Evolutionary conservation across 2,888 invertebrate genomes (phyloP), one percentile per base, ranked within the genome.

Genomic region (Dryomyza anilis): DNA sequence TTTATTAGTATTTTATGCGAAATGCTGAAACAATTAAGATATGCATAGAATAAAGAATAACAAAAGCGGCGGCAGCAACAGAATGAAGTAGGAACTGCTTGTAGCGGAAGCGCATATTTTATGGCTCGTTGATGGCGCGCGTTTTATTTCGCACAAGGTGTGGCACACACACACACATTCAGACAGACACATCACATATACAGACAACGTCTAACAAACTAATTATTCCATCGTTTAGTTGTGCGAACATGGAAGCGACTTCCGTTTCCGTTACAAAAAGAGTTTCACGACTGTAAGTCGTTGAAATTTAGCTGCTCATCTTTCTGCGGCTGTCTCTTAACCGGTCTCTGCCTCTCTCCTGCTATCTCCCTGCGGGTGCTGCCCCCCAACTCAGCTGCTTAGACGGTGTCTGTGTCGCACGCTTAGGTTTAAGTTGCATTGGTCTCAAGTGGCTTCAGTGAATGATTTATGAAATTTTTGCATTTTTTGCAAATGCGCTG

Each of bases 321-420:
- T 52, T 8, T 27, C 19, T 16, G 29, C 30, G 16, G 5, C 29
- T 52, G 29, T 30, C 53, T 16, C 23, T 27, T n/a, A 1, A 8
- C 6, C 16, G 29, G 27, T 16, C n/a, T 53, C 46, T 8, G 21
- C 10, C 19, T 10, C 46, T 57, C 23, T 27, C 50, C 23, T 60
- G 43, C 27, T 45, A 50, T 55, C 45, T 43, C 39, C 45, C 36
- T 25, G 29, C 27, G 23, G 52, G 30, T 65, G 58, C 48, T 39
- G 59, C 57, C 56, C 60, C 60, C 67, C 56, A 62, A 58, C 48
- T 50, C 53, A 45, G 60, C 69, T 65, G 64, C 69, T 48, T 48
- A 57, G 29, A 46, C 62, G 52, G 59, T 55, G 52, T 64, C 69
- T 65, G n/a, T n/a, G 58, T 55, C 62, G 56, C 60, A 65, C 55